Evolutionary conservation across 2,113 vertebrate genomes (phyloP).

Genomic region (Mus spicilegus): DNA sequence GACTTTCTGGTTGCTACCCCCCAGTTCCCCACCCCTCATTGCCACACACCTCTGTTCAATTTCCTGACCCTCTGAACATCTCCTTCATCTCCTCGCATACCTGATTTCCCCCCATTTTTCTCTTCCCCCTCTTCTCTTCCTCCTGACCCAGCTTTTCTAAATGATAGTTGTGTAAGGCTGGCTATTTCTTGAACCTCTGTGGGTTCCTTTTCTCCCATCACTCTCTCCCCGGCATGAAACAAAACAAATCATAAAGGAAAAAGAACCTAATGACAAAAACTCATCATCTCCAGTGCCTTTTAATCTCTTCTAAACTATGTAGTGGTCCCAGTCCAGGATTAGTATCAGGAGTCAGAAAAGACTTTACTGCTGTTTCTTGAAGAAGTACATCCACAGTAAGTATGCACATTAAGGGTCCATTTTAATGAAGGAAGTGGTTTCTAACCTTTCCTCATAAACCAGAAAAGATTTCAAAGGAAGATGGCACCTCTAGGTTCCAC

Average conservation of each 20-base stretch:
- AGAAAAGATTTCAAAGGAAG: constrained; percentile 32
- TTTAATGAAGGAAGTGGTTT: constrained; percentile 20
- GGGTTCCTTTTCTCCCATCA: background rate
- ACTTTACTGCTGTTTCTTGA: background rate
- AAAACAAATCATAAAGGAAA: background rate
- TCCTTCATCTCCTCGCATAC: too few relatives aligned
- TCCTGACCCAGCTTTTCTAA: background rate
- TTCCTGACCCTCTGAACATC: too few relatives aligned
- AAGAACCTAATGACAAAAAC: background rate
- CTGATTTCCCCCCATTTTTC: too few relatives aligned
- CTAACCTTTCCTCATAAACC: constrained; percentile 12
- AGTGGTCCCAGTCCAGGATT: background rate
- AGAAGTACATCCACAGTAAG: background rate
- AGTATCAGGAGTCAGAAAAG: background rate
- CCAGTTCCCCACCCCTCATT: too few relatives aligned
- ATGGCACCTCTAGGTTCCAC: background rate
- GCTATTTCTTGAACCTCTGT: background rate
- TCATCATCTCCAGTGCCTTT: background rate
- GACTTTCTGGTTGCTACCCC: too few relatives aligned
- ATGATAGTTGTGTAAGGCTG: background rate
- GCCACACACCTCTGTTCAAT: too few relatives aligned
- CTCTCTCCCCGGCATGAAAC: background rate
- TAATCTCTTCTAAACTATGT: background rate
- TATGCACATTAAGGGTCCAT: background rate
- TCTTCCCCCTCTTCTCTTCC: too few relatives aligned